Evolutionary conservation across 2,888 invertebrate species (phyloP), one percentile per base, ranked within the genome.

Genomic region (Bursaphelenchus okinawaensis): DNA sequence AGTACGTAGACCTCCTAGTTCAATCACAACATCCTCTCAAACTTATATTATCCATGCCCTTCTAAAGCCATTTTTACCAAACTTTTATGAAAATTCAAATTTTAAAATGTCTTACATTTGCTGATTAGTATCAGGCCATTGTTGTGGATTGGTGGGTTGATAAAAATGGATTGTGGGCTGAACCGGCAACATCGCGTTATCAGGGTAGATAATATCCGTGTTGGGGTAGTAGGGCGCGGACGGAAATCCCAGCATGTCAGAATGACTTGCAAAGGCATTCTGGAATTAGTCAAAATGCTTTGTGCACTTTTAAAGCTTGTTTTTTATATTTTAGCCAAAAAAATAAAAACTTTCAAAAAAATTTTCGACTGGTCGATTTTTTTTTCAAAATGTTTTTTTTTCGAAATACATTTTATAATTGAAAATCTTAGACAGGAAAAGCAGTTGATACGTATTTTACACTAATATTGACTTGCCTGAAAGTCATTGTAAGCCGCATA

Each of bases 161-260:
- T 59, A 59, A 50, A 59, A 59, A 22, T 59, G 60, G 28, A 59
- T 40, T 6, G 40, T 40, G 3, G 40, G 40, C 40, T 40, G 40
- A n/a, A 40, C 40, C 1, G 40, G 40, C 40, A 40, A n/a, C 40
- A n/a, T n/a, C 6, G 40, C n/a, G 6, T 40, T 40, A 12, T 40
- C 40, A n/a, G 40, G 12, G 40, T 12, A n/a, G 1, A n/a, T 16
- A n/a, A 40, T 12, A 40, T 40, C 40, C 16, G 40, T 12, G 6
- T 40, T 40, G 12, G 40, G 40, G 40, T 40, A 40, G 40, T 40
- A 40, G 40, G 40, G 40, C n/a, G 40, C 40, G 1, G 40, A 40
- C n/a, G 12, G 40, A 40, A 40, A 40, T 16, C 16, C 40, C 40
- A 40, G 40, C 40, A 40, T 40, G 3, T 40, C 40, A 40, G 40